Conservation (phyloP, 1,140 invertebrate genomes). For the Apis dorsata region DNA sequence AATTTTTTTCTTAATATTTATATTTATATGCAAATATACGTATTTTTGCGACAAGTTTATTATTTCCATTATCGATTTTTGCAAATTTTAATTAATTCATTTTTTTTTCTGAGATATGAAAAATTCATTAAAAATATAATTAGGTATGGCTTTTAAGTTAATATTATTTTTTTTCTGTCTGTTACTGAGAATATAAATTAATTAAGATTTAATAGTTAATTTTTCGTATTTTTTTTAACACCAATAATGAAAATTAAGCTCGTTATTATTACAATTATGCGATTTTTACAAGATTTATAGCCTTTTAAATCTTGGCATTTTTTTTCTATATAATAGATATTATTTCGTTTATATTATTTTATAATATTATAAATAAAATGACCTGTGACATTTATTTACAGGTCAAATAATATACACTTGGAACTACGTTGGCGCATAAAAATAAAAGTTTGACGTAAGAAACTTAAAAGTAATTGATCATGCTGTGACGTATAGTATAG, state of each 20-base stretch:
- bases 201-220: not conserved
- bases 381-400: slow-evolving; percentile 57
- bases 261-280: too few relatives aligned
- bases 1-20: not conserved
- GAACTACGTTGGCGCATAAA: slow-evolving; percentile 43
- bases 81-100: not conserved
- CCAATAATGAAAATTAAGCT: not conserved
- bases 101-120: not conserved
- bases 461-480: slow-evolving; percentile 44
- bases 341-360: not conserved
- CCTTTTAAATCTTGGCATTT: not conserved
- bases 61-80: not conserved
- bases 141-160: not conserved
- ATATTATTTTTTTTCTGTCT: not conserved
- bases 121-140: not conserved
- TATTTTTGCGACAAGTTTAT: not conserved
- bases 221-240: not conserved
- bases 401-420: slow-evolving; percentile 45
- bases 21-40: not conserved
- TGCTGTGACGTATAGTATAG: slow-evolving; percentile 19
- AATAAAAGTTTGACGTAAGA: slow-evolving; percentile 52
- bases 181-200: not conserved
- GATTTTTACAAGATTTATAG: too few relatives aligned
- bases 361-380: not conserved
- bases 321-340: not conserved